Evolutionary conservation across 1,140 invertebrate species (phyloP).

Genomic region (Cephus cinctus): DNA sequence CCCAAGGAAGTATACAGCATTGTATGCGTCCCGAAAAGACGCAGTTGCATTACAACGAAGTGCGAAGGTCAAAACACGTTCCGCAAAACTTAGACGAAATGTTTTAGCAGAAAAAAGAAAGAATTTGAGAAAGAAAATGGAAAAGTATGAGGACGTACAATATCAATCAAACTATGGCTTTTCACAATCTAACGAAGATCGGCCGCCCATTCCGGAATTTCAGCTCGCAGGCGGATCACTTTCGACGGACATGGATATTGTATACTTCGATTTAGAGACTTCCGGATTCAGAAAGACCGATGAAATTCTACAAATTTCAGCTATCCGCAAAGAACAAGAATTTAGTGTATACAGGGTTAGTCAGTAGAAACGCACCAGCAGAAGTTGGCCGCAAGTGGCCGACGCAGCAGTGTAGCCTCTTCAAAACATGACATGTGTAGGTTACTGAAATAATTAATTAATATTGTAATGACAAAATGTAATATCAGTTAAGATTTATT

Average conservation of each 20-base stretch:
- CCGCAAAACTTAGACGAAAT: slow-evolving; percentile 7
- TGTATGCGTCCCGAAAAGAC: neutral
- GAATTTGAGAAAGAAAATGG: neutral
- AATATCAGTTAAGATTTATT: too few species aligned
- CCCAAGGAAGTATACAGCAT: slow-evolving; percentile 8
- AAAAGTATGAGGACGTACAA: slow-evolving; percentile 14
- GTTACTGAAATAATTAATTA: too few species aligned
- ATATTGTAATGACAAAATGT: too few species aligned
- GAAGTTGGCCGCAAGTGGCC: too few species aligned
- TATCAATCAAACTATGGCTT: slow-evolving; percentile 11
- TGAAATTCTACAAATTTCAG: slow-evolving; percentile 21
- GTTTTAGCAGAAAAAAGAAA: slow-evolving; percentile 9
- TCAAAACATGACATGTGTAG: too few species aligned
- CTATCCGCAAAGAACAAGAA: too few species aligned
- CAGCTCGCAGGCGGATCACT: neutral
- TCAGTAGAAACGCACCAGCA: too few species aligned
- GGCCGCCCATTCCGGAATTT: neutral
- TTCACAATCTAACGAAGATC: neutral
- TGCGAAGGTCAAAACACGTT: slow-evolving; percentile 5
- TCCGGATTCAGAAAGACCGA: slow-evolving; percentile 12
- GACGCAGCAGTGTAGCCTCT: too few species aligned
- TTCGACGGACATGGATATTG: slow-evolving; percentile 9
- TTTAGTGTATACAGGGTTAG: too few species aligned
- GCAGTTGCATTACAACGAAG: slow-evolving; percentile 9
- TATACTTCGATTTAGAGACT: slow-evolving; percentile 20